Base-by-base conservation (phyloP, 2,797 vertebrate species). In the Kryptolebias ocellatus region DNA sequence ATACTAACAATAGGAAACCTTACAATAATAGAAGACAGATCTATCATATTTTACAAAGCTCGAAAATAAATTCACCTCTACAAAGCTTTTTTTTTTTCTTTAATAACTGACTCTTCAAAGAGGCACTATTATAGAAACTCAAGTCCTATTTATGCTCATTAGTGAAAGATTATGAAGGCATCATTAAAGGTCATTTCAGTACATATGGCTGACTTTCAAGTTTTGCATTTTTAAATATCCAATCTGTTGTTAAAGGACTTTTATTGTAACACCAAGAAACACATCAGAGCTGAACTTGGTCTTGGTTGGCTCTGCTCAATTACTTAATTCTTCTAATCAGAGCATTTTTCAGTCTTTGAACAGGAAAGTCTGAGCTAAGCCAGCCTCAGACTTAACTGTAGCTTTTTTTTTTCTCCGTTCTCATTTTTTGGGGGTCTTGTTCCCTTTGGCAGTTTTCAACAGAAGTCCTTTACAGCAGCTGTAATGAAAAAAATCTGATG, bases 1-100 rank as follows among this genome's bases (percentile, higher is more conserved):
- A 80, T 57, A 60, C 46, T 74, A 70, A 69, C 67, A 83, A 72
- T 74, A 68, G 11, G 39, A 42, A 77, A 20, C 59, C 69, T 59
- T 70, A 73, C 50, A 76, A 79, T 60, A 60, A 78, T 37, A 53
- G 53, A 54, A 64, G 60, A 68, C 77, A 71, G 47, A n/a, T 50
- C 31, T 1, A 24, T 76, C 24, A 14, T 8, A 24, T 49, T 55
- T 42, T 52, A 20, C 39, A 10, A 7, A 62, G 28, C 63, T 45
- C 64, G 51, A 31, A 55, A 47, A 75, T 16, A 6, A 5, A n/a
- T 71, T 6, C 29, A 27, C 77, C 68, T 44, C 42, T 70, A 77
- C 42, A 2, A 54, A 49, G 47, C 16, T 17, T 11, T 58, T 58
- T 17, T 31, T 49, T 24, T 28, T 58, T n/a, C 60, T 62, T 55